Conservation (phyloP, 2,888 invertebrate species). For the Amblyjoppa proteus region DNA sequence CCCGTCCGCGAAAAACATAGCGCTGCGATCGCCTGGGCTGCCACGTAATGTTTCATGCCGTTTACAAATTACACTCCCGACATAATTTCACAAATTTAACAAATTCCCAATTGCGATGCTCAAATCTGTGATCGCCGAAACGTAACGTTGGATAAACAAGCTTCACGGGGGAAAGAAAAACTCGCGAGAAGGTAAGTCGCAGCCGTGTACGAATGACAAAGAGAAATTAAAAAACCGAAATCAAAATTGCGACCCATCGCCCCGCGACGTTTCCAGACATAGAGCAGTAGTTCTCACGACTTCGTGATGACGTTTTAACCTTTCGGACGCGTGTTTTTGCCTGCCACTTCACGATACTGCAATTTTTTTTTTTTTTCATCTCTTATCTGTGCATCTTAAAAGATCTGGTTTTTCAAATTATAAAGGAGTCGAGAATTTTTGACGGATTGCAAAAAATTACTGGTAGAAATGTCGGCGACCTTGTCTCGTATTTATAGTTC, state of each 20-base stretch:
- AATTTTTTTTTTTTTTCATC: constrained; percentile 59
- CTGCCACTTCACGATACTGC: constrained; percentile 60
- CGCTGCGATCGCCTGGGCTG: constrained; percentile 77
- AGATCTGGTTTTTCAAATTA: neutral
- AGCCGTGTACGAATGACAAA: neutral
- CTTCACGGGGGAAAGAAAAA: constrained; percentile 59
- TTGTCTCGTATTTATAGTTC: constrained; percentile 58
- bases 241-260: constrained; percentile 25
- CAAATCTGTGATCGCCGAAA: constrained; percentile 72
- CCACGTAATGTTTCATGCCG: constrained; percentile 84
- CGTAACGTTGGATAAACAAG: constrained; percentile 74
- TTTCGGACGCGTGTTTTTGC: constrained; percentile 73
- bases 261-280: constrained; percentile 58
- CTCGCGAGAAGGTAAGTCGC: constrained; percentile 48
- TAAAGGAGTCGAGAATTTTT: neutral
- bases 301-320: constrained; percentile 80
- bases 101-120: constrained; percentile 77
- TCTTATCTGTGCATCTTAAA: constrained; percentile 1
- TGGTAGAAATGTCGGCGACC: constrained; percentile 40
- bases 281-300: constrained; percentile 14
- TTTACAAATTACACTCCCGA: constrained; percentile 77
- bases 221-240: constrained; percentile 23
- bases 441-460: neutral
- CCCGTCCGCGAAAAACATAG: constrained; percentile 60
- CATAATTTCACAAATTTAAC: constrained; percentile 76